Base-by-base conservation (phyloP, 1,140 invertebrate genomes). In the Lerema accius region DNA sequence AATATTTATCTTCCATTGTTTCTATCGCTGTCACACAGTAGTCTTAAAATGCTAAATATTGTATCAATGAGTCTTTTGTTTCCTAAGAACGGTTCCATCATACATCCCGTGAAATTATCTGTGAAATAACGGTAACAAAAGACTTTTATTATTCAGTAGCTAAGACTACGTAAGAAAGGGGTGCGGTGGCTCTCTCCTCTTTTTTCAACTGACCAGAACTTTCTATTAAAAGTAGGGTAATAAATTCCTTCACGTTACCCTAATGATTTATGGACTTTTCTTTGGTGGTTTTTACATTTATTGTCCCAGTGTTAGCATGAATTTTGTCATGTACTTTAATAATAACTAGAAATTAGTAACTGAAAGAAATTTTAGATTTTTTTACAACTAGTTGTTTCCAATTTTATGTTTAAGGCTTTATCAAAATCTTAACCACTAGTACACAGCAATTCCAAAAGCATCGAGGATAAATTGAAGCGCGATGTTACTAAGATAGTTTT, bases 81-180 rank as follows among this genome's bases (percentile, higher is more conserved):
- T 35, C 15, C 15, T 63, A 42, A 58, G 62, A 55, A 70, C 66
- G 66, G 69, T 67, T 80, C 64, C 15, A 50, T 72, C 55, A 68
- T 65, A 63, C 63, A 65, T 70, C 67, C 60, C 14, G 23, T 55
- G 37, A 65, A 71, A 48, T 53, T 58, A 60, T 68, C 71, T 65
- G 50, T 65, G 32, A 11, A 63, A 39, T 37, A 68, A 72, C 48
- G 10, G 50, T 17, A 63, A 71, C 72, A 82, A 9, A 78, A 81
- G 63, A 74, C 63, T 77, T 87, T 84, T 83, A 84, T 80, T 71
- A 67, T 60, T 32, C 76, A 82, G 83, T 84, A 86, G 85, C 77
- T 55, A 66, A 66, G 53, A 69, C 51, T 66, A 62, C 71, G 71
- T 73, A 68, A 71, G 75, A 82, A 82, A 82, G 72, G 73, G 69